Conservation (phyloP, 1,140 invertebrate species). For the Piezodorus guildinii region DNA sequence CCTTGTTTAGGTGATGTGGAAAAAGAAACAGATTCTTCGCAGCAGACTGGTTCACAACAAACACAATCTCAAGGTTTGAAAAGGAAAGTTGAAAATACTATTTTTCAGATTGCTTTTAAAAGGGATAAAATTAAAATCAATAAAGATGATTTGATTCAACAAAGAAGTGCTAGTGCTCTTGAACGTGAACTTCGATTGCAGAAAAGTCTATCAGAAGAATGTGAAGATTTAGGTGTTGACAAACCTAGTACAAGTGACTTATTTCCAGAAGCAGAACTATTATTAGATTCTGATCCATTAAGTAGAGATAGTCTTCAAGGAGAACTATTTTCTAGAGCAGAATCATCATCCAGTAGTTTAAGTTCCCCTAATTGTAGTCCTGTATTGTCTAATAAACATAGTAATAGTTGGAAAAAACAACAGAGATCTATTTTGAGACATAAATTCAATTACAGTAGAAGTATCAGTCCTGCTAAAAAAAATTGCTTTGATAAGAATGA, state of each 20-base stretch:
- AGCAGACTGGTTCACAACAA: not conserved
- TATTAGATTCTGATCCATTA: conserved; percentile 48
- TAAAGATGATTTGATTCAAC: conserved; percentile 23
- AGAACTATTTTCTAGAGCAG: conserved; percentile 20
- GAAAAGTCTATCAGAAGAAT: conserved; percentile 62
- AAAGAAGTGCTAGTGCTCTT: conserved; percentile 32
- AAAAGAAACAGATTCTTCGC: not conserved
- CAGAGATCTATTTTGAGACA: not conserved
- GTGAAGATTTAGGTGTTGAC: conserved; percentile 62
- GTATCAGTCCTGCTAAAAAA: conserved; percentile 8
- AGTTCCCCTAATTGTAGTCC: conserved; percentile 20
- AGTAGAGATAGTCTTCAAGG: conserved; percentile 25
- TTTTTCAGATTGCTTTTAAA: conserved; percentile 27
- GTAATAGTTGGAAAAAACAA: conserved; percentile 20
- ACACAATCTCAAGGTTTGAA: not conserved
- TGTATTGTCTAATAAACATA: conserved; percentile 11
- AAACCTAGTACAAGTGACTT: conserved; percentile 62
- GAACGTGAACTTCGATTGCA: conserved; percentile 46
- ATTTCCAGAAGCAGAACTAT: conserved; percentile 59
- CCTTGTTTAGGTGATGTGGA: not conserved
- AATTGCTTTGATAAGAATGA: conserved; percentile 1
- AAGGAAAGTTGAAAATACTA: conserved; percentile 25
- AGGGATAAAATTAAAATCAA: conserved; percentile 21
- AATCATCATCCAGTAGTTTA: conserved; percentile 26
- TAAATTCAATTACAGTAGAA: conserved; percentile 1